Conservation (phyloP, 2,888 invertebrate species). For the Macrostomum cliftonense region DNA sequence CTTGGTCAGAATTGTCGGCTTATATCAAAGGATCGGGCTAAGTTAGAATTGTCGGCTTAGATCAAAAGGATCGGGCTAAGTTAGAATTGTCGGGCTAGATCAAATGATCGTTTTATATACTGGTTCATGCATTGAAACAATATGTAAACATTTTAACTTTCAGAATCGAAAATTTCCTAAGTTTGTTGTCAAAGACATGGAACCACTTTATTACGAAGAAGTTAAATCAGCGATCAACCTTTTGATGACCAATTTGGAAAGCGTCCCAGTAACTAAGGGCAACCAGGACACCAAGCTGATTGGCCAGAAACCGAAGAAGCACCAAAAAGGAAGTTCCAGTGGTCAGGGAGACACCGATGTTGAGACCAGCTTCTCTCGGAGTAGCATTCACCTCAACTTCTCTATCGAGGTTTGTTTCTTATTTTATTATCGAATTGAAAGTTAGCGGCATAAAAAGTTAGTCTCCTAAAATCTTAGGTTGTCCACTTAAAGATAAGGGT, state of each 20-base stretch:
- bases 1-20: too few species aligned
- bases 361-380: too few species aligned
- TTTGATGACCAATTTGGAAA: constrained; percentile 94
- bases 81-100: too few species aligned
- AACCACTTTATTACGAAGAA: constrained; percentile 93
- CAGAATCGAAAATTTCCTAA: constrained; percentile 79
- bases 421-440: neutral
- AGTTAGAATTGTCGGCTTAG: too few species aligned
- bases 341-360: too few species aligned
- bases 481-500: constrained; percentile 39
- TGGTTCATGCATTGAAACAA: too few species aligned
- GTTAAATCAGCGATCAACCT: constrained; percentile 88
- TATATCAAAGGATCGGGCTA: too few species aligned
- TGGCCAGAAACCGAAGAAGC: too few species aligned
- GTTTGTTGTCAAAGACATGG: constrained; percentile 99
- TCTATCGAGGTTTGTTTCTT: constrained; percentile 8
- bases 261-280: constrained; percentile 90
- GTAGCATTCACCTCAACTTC: constrained; percentile 9
- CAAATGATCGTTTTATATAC: too few species aligned
- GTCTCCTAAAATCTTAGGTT: constrained; percentile 32
- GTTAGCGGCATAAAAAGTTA: neutral
- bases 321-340: too few species aligned
- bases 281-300: constrained; percentile 3
- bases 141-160: too few species aligned
- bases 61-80: too few species aligned